These are phyloP conservation scores for Takifugu bimaculatus DNA, from an alignment of 2,113 vertebrate species.

Conservation along the genomic window DNA sequence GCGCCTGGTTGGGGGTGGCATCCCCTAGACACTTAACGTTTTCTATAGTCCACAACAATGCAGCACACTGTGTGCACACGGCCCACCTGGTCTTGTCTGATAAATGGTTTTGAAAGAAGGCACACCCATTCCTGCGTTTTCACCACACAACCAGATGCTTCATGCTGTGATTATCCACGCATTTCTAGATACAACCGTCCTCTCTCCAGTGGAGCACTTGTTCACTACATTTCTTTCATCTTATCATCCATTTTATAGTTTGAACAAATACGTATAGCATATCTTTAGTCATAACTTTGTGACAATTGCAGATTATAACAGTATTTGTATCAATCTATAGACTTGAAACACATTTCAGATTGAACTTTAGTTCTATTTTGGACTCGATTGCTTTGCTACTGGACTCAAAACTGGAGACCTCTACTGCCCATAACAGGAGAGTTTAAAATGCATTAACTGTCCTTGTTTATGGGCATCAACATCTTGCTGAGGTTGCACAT, in stretches of 20 bases:
- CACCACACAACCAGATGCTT: constrained; percentile 8
- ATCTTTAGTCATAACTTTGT: too few relatives aligned
- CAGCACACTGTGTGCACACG: constrained; percentile 61
- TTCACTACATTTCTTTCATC: neutral
- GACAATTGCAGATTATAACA: too few relatives aligned
- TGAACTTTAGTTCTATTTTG: too few relatives aligned
- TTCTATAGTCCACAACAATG: constrained; percentile 63
- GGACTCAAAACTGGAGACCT: too few relatives aligned
- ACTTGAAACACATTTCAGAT: too few relatives aligned
- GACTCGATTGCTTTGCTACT: too few relatives aligned
- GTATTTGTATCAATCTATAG: too few relatives aligned
- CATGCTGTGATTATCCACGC: constrained; percentile 11
- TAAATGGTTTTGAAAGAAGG: constrained; percentile 61
- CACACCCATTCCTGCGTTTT: constrained; percentile 25
- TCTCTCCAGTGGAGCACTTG: neutral
- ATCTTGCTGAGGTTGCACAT: neutral
- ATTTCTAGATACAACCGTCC: neutral
- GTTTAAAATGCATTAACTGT: neutral
- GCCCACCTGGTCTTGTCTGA: constrained; percentile 68
- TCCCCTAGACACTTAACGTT: constrained; percentile 50
- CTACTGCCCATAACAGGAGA: neutral
- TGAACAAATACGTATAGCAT: too few relatives aligned
- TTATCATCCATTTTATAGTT: too few relatives aligned
- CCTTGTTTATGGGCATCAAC: neutral
- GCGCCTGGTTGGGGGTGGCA: constrained; percentile 32